Percentiles rank a stretch among this genome's conserved stretches.
Conservation (phyloP, 2,113 vertebrate species). For the Procavia capensis region DNA sequence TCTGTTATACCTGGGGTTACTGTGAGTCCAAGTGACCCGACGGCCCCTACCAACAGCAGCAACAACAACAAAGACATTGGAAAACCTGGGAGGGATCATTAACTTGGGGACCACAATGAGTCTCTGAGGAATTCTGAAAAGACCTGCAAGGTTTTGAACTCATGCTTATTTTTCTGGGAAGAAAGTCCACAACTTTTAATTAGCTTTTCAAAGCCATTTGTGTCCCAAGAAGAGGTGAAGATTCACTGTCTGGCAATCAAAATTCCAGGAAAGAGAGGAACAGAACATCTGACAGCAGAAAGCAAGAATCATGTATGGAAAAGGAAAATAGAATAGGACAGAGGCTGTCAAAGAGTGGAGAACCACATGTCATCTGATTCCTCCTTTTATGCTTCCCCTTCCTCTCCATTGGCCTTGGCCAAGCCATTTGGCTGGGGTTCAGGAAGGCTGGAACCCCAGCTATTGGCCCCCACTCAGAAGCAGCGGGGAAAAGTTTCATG, state of each 20-base stretch:
- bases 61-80: no score
- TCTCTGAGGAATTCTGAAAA: not conserved
- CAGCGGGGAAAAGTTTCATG: conserved; percentile 73
- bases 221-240: not conserved
- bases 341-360: not conserved
- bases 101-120: not conserved
- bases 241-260: not conserved
- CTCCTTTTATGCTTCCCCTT: not conserved
- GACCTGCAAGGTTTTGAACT: not conserved
- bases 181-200: not conserved
- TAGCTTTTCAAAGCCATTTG: not conserved
- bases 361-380: not conserved
- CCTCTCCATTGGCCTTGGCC: conserved; percentile 5
- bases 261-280: not conserved
- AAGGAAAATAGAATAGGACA: not conserved
- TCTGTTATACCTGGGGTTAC: no score
- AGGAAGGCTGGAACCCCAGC: conserved; percentile 60
- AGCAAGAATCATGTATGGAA: fast-evolving
- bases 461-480: conserved; percentile 54
- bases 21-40: no score
- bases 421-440: conserved; percentile 74
- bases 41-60: no score
- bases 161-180: not conserved
- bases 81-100: not conserved
- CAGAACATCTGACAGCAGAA: not conserved